These are phyloP conservation scores for Oncorhynchus nerka DNA, from an alignment of 2,113 vertebrate species.

Conservation along the genomic window DNA sequence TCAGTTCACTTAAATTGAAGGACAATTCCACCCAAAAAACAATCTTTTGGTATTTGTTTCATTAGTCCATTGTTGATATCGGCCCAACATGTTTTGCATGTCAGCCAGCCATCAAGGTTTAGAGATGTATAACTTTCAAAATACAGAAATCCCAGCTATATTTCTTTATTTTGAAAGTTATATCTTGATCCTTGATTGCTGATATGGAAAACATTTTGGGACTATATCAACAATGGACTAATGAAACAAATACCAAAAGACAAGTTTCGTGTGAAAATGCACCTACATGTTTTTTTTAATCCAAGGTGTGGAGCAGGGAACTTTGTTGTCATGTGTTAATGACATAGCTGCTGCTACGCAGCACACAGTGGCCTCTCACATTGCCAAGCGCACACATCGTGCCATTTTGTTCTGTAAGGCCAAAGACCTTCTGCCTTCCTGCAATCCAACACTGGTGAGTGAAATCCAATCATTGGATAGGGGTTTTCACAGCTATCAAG, in stretches of 20 bases:
- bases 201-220: too few species aligned
- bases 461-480: not conserved
- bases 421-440: slow-evolving; percentile 69
- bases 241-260: too few species aligned
- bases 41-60: too few species aligned
- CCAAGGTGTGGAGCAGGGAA: slow-evolving; percentile 79
- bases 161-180: too few species aligned
- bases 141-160: too few species aligned
- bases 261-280: not conserved
- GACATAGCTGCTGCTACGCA: slow-evolving; percentile 88
- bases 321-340: slow-evolving; percentile 80
- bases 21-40: too few species aligned
- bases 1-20: not conserved
- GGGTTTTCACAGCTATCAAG: not conserved
- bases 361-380: slow-evolving; percentile 77
- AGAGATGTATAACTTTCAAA: too few species aligned
- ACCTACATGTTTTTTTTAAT: slow-evolving; percentile 25
- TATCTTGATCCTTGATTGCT: too few species aligned
- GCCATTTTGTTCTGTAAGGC: slow-evolving; percentile 88
- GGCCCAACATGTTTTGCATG: too few species aligned
- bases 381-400: slow-evolving; percentile 83
- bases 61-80: too few species aligned
- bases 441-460: slow-evolving; percentile 81
- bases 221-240: too few species aligned
- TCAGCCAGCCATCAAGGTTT: too few species aligned